Conservation (phyloP, 2,113 vertebrate species). For the Trogon surrucura region DNA sequence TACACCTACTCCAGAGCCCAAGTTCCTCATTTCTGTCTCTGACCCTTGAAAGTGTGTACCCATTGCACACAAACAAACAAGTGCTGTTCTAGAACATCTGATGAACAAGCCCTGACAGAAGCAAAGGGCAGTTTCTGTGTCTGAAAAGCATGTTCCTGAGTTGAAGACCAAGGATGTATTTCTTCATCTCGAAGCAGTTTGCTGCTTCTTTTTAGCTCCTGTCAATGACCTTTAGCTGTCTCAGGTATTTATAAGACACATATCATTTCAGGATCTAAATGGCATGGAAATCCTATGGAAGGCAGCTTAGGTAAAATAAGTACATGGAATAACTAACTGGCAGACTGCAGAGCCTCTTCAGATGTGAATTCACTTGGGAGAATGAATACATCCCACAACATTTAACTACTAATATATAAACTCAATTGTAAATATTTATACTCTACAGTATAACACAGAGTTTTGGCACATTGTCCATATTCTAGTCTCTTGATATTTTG, state of each 20-base stretch:
- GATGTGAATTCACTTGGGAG: neutral
- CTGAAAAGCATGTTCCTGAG: neutral
- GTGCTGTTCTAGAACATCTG: neutral
- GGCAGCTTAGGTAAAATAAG: neutral
- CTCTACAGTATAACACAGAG: neutral
- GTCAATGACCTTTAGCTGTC: neutral
- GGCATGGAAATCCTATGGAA: neutral
- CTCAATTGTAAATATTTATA: constrained; percentile 7
- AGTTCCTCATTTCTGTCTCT: neutral
- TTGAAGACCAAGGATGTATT: neutral
- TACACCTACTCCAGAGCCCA: neutral
- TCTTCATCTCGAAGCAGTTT: neutral
- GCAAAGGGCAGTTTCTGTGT: neutral
- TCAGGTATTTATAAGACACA: neutral
- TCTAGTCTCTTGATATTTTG: neutral
- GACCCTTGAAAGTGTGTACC: neutral
- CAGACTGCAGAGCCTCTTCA: neutral
- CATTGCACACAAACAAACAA: neutral
- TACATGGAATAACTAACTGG: neutral
- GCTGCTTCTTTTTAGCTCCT: neutral
- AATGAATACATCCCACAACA: neutral
- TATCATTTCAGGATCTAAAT: neutral
- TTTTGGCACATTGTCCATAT: constrained; percentile 3
- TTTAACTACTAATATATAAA: neutral
- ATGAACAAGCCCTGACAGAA: neutral